Conservation (phyloP, 2,888 invertebrate genomes). For the Pachydiplax longipennis region DNA sequence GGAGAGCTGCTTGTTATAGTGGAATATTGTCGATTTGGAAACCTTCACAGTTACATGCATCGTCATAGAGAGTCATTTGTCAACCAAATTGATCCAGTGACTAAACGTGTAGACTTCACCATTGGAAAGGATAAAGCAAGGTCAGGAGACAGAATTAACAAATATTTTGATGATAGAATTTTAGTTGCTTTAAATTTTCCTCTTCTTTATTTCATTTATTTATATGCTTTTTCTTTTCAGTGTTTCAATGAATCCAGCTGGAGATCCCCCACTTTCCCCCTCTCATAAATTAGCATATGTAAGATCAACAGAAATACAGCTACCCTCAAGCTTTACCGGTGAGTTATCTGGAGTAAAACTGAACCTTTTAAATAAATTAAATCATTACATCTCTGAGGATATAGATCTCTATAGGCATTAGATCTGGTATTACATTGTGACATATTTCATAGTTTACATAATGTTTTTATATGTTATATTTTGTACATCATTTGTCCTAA, state of each 20-base stretch:
- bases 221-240: not conserved
- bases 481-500: no score
- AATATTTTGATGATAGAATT: not conserved
- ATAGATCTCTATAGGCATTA: no score
- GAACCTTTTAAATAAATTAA: not conserved
- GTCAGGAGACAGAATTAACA: not conserved
- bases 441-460: no score
- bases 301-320: not conserved
- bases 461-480: no score
- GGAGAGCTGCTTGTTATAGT: conserved; percentile 9
- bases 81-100: conserved; percentile 2
- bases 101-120: conserved; percentile 50
- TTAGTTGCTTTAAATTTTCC: not conserved
- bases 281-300: no score
- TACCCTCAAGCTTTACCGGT: not conserved
- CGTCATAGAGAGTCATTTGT: conserved; percentile 34
- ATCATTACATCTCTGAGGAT: no score
- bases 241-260: not conserved
- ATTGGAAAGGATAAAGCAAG: conserved; percentile 48
- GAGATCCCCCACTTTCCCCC: not conserved
- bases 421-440: no score
- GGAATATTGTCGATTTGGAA: conserved; percentile 44
- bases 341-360: no score
- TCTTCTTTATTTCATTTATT: not conserved
- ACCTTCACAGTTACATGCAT: conserved; percentile 36